Evolutionary conservation across 2,888 invertebrate species (phyloP).

Genomic region (Vanessa cardui): DNA sequence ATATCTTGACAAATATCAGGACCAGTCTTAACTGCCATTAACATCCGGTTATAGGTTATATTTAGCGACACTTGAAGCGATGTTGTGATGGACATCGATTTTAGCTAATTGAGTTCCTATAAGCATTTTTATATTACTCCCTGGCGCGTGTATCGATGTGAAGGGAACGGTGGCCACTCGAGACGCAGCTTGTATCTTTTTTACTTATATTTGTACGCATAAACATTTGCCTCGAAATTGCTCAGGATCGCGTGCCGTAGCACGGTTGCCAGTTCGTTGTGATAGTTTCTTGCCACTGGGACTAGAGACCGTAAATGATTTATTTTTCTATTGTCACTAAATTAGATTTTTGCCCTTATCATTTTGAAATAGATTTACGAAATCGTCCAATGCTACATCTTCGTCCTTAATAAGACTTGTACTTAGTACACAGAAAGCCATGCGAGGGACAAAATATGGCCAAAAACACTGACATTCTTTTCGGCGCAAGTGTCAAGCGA

Average conservation of each 20-base stretch:
- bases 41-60: slow-evolving; percentile 21
- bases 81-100: slow-evolving; percentile 33
- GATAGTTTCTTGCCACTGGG: slow-evolving; percentile 78
- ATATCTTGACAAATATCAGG: slow-evolving; percentile 27
- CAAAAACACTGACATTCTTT: slow-evolving; percentile 48
- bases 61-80: slow-evolving; percentile 21
- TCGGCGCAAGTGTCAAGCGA: slow-evolving; percentile 55
- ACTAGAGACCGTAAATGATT: slow-evolving; percentile 45
- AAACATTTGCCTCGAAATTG: slow-evolving; percentile 46
- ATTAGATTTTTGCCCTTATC: slow-evolving; percentile 56
- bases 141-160: slow-evolving; percentile 15
- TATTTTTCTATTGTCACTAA: slow-evolving; percentile 55
- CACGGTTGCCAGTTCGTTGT: slow-evolving; percentile 63
- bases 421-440: slow-evolving; percentile 71
- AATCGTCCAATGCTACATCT: slow-evolving; percentile 80
- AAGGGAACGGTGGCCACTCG: slow-evolving; percentile 15
- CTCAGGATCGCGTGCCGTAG: slow-evolving; percentile 40
- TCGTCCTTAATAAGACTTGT: slow-evolving; percentile 82
- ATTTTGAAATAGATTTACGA: slow-evolving; percentile 58
- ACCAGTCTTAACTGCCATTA: slow-evolving; percentile 35
- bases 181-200: slow-evolving; percentile 11
- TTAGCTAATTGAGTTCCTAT: slow-evolving; percentile 36
- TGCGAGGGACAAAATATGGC: slow-evolving; percentile 57
- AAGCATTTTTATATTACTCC: slow-evolving; percentile 34
- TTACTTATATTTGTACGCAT: slow-evolving; percentile 35